Evolutionary conservation across 2,888 invertebrate species (phyloP).

Genomic region (Digitonthophagus gazella): DNA sequence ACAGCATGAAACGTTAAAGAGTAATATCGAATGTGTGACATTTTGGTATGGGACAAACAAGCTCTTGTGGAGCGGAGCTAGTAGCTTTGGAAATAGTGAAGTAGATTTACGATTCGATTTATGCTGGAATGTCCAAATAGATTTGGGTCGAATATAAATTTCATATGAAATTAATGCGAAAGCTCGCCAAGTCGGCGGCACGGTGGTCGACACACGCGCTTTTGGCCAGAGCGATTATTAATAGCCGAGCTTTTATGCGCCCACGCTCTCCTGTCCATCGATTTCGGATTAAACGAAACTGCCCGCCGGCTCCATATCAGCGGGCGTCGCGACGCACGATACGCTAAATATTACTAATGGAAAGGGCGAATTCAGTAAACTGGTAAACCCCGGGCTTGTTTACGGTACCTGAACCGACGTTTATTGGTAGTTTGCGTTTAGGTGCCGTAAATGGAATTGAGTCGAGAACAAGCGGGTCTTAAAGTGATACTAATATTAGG

Average conservation of each 20-base stretch:
- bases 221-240: background rate
- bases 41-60: no score
- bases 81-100: no score
- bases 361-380: background rate
- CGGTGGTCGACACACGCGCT: background rate
- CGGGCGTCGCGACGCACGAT: background rate
- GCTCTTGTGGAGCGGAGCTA: no score
- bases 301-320: background rate
- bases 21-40: no score
- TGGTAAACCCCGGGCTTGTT: background rate
- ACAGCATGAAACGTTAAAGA: no score
- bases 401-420: background rate
- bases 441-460: background rate
- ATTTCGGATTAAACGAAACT: background rate
- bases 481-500: background rate
- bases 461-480: background rate
- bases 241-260: background rate
- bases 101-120: background rate
- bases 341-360: background rate
- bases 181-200: background rate
- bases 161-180: background rate
- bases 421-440: background rate
- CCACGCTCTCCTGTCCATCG: background rate
- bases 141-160: background rate
- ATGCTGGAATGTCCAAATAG: background rate